Conservation (phyloP, 2,888 invertebrate genomes). For the Cephus pygmeus region DNA sequence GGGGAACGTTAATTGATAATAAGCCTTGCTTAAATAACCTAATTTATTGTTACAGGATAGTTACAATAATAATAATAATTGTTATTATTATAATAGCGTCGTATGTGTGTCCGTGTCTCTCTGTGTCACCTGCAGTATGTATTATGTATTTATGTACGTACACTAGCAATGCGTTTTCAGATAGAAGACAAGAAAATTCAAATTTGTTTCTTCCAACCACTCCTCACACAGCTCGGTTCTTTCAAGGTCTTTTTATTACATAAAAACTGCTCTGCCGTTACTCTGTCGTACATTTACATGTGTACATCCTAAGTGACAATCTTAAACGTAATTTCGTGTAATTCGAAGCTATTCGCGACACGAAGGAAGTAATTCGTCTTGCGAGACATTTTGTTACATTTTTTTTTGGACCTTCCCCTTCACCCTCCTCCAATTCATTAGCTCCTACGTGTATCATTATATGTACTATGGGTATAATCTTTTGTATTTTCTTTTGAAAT, state of each 20-base stretch:
- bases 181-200: background rate
- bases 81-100: background rate
- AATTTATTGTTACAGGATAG: constrained; percentile 21
- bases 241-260: background rate
- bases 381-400: background rate
- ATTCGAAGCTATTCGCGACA: background rate
- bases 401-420: background rate
- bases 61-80: constrained; percentile 18
- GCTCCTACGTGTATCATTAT: background rate
- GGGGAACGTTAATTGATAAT: background rate
- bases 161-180: background rate
- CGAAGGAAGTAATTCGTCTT: background rate
- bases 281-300: background rate
- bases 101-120: constrained; percentile 2
- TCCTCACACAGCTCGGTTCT: background rate
- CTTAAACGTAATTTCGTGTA: background rate
- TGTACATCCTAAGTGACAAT: background rate
- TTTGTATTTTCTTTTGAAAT: background rate
- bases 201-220: background rate
- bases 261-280: background rate
- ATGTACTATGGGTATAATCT: background rate
- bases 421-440: background rate
- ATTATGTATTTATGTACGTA: background rate
- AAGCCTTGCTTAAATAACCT: constrained; percentile 17
- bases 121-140: background rate